Percentiles rank a stretch among this genome's conserved stretches.
Evolutionary conservation across 2,113 vertebrate species (phyloP).

Genomic region (Heterotilapia buettikoferi): DNA sequence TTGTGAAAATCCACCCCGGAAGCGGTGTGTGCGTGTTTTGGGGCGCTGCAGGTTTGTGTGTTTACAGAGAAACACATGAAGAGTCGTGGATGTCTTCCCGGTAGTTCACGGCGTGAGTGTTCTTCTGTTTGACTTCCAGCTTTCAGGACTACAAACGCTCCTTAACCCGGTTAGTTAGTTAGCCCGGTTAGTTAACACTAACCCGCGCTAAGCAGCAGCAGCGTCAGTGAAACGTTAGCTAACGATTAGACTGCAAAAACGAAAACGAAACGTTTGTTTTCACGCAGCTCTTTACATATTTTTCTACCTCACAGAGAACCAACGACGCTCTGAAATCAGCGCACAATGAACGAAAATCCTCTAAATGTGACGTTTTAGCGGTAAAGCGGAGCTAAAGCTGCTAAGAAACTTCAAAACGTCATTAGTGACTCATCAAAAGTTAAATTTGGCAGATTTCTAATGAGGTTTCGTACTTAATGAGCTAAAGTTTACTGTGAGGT

Average conservation of each 20-base stretch:
- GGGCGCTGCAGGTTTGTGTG: not conserved
- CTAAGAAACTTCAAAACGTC: not conserved
- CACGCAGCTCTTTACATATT: not conserved
- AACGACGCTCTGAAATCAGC: not conserved
- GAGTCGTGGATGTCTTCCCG: rapidly evolving
- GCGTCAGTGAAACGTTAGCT: not conserved
- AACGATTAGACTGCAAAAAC: not conserved
- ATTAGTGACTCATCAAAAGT: constrained; percentile 2
- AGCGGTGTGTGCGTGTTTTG: not conserved
- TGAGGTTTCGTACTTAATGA: not conserved
- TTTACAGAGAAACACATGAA: not conserved
- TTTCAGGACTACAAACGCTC: not conserved
- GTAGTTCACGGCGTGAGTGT: not conserved
- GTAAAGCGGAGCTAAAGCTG: not conserved
- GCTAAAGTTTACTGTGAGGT: not conserved
- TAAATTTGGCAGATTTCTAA: not conserved
- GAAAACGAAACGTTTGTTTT: constrained; percentile 22
- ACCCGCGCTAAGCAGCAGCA: not conserved
- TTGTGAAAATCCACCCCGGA: not conserved
- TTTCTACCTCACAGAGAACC: not conserved
- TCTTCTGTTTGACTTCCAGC: not conserved
- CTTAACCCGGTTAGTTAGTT: not conserved
- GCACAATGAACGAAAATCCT: not conserved
- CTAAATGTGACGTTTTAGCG: not conserved
- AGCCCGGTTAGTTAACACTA: not conserved